Percentiles rank a stretch among this genome's conserved stretches.
Evolutionary conservation across 1,140 invertebrate genomes (phyloP).

Genomic region (Scaptomyza montana): DNA sequence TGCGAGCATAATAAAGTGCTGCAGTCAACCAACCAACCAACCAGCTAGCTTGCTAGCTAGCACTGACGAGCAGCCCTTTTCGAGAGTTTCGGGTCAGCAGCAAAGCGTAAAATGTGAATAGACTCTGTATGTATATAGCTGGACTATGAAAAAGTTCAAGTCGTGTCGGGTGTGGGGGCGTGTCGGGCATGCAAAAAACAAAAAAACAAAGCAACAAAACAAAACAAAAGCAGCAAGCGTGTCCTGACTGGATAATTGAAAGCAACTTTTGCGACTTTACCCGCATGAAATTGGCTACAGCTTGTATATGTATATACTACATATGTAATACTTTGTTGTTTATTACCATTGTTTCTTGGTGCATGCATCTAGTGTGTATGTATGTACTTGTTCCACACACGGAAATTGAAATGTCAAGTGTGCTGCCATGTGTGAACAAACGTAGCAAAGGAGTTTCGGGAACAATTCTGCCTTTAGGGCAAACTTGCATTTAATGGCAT

Average conservation of each 20-base stretch:
- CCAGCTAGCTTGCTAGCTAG: too few relatives aligned
- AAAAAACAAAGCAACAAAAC: conserved; percentile 28
- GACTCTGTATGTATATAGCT: conserved; percentile 42
- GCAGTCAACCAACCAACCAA: conserved; percentile 34
- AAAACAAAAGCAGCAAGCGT: conserved; percentile 61
- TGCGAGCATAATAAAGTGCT: conserved; percentile 64
- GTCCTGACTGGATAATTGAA: conserved; percentile 76
- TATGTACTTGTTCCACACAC: conserved; percentile 59
- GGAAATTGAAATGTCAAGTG: conserved; percentile 77
- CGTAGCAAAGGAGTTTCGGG: not conserved
- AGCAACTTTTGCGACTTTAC: conserved; percentile 72
- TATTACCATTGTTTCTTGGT: conserved; percentile 32
- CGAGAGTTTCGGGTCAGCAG: conserved; percentile 61
- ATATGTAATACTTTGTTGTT: conserved; percentile 25
- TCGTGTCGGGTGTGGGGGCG: conserved; percentile 47
- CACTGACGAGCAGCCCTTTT: conserved; percentile 22
- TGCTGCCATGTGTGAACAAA: conserved; percentile 49
- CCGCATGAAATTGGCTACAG: conserved; percentile 69
- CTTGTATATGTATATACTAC: conserved; percentile 9
- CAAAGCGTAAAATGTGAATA: conserved; percentile 75
- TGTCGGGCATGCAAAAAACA: conserved; percentile 68
- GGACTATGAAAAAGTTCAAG: conserved; percentile 25
- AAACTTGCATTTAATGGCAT: conserved; percentile 32
- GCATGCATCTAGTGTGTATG: conserved; percentile 4
- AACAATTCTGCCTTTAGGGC: conserved; percentile 7